Percentiles rank a stretch among this genome's conserved stretches.
phyloP scores from a whole-genome alignment of 1,140 invertebrate genomes.

The Anthonomus grandis region DNA sequence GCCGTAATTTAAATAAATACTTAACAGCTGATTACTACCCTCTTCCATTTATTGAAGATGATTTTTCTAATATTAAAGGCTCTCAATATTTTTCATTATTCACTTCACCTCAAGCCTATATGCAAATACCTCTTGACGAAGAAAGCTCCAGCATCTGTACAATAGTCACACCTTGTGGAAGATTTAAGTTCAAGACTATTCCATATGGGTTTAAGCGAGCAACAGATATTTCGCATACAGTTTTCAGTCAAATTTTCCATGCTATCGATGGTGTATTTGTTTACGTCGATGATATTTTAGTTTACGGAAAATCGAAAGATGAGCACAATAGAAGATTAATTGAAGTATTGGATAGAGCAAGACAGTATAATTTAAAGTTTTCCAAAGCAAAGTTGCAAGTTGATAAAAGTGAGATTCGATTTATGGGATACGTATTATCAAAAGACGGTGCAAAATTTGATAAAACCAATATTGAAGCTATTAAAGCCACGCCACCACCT shows the following conservation, averaged over 20 bases:
- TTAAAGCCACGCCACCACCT: not conserved
- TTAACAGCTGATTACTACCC: not conserved
- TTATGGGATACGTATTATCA: not conserved
- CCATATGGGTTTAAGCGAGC: not conserved
- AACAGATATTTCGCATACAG: not conserved
- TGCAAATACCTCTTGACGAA: constrained; percentile 2
- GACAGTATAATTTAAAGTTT: not conserved
- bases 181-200: constrained; percentile 1
- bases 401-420: not conserved
- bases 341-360: not conserved
- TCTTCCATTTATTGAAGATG: not conserved
- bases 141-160: not conserved
- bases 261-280: not conserved
- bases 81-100: not conserved
- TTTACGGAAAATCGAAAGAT: not conserved
- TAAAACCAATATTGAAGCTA: not conserved
- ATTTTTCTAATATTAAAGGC: not conserved
- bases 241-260: not conserved
- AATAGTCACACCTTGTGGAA: not conserved
- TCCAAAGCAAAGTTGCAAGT: not conserved
- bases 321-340: not conserved
- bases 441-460: not conserved
- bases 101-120: not conserved
- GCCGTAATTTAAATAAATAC: not conserved
- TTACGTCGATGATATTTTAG: not conserved